Evolutionary conservation across 1,140 invertebrate species (phyloP).

Genomic region (Dendrolimus kikuchii): DNA sequence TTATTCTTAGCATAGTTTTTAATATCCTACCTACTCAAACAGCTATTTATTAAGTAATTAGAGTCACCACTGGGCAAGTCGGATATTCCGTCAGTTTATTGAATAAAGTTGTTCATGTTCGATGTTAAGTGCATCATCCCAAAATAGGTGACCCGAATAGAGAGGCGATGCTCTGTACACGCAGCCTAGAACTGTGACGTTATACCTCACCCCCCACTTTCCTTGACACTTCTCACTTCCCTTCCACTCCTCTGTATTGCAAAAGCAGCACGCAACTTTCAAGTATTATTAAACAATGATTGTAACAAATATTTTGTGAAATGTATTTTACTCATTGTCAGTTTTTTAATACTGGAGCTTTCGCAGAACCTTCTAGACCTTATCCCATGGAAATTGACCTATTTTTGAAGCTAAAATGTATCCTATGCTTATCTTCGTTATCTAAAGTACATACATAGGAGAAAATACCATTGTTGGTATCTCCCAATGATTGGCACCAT

Average conservation of each 20-base stretch:
- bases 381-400: no score
- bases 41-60: no score
- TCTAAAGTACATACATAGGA: no score
- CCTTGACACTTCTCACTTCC: not conserved
- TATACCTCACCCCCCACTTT: slow-evolving; percentile 18
- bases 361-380: no score
- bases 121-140: slow-evolving; percentile 41
- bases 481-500: no score
- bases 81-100: not conserved
- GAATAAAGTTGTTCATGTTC: slow-evolving; percentile 17
- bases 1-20: no score
- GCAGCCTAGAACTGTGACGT: slow-evolving; percentile 49
- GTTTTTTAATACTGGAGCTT: no score
- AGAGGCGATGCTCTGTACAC: slow-evolving; percentile 38
- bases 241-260: not conserved
- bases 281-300: not conserved
- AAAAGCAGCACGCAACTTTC: not conserved
- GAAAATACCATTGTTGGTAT: no score
- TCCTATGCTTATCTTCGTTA: no score
- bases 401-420: no score
- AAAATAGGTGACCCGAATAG: slow-evolving; percentile 60
- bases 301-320: not conserved
- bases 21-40: no score
- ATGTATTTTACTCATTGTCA: no score
- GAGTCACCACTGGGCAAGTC: not conserved